These are phyloP conservation scores for Tetramorium alpestre DNA, from an alignment of 1,140 invertebrate genomes.

Conservation along the genomic window DNA sequence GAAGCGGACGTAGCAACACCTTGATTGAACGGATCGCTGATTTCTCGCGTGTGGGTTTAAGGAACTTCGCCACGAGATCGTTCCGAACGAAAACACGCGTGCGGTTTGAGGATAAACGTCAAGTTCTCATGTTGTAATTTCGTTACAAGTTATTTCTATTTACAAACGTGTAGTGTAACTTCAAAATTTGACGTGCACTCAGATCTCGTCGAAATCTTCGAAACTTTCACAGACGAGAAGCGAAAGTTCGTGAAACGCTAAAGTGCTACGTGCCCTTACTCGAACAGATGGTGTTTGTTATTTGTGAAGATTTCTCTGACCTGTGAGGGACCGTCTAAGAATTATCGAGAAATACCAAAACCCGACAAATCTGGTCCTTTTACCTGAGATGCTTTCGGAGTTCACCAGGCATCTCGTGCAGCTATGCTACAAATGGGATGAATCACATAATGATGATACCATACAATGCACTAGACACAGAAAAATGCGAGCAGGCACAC, in stretches of 20 bases:
- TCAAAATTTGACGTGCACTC: neutral
- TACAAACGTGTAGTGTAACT: neutral
- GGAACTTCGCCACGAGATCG: constrained; percentile 22
- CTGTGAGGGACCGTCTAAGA: neutral
- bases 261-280: neutral
- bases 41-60: neutral
- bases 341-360: neutral
- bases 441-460: neutral
- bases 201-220: neutral
- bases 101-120: constrained; percentile 4
- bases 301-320: neutral
- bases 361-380: neutral
- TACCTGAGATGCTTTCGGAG: neutral
- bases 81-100: neutral
- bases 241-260: neutral
- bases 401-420: neutral
- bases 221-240: neutral
- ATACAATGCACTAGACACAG: neutral
- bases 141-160: neutral
- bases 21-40: constrained; percentile 44
- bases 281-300: neutral
- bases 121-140: constrained; percentile 1
- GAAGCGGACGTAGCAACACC: constrained; percentile 20
- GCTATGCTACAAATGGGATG: neutral
- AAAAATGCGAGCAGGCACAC: neutral